These are phyloP conservation scores for Mobula hypostoma DNA, from an alignment of 2,113 vertebrate species.

Conservation along the genomic window DNA sequence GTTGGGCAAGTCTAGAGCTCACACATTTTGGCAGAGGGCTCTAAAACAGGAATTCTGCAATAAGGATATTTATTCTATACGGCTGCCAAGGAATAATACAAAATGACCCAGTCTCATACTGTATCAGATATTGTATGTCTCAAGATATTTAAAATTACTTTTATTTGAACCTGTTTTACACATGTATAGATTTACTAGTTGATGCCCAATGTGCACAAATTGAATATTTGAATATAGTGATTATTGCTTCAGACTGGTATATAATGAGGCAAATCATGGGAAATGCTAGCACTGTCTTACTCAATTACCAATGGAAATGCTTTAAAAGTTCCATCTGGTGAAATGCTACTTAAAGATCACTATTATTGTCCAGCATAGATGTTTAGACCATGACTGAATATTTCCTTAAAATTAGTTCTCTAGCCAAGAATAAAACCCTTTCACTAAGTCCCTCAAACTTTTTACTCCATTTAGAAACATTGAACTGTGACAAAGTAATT, in stretches of 20 bases:
- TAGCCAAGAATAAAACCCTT: background rate
- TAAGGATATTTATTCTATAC: background rate
- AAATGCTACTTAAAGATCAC: background rate
- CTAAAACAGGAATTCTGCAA: background rate
- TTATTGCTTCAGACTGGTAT: background rate
- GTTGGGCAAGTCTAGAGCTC: background rate
- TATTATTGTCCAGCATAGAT: background rate
- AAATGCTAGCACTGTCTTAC: background rate
- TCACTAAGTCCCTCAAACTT: background rate
- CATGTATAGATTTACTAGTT: background rate
- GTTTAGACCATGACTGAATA: background rate
- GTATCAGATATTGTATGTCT: too few relatives aligned
- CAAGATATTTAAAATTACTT: background rate
- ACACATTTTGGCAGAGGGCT: background rate
- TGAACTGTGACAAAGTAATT: constrained; percentile 5
- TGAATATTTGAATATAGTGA: background rate
- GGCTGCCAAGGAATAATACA: too few relatives aligned
- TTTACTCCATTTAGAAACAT: background rate
- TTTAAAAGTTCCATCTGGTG: background rate
- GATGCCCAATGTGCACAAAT: background rate
- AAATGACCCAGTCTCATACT: too few relatives aligned
- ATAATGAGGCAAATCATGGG: background rate
- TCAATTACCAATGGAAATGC: background rate
- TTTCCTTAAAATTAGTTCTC: background rate
- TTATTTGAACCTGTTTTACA: background rate